Conservation (phyloP, 2,797 vertebrate species). For the Tauraco hartlaubi region DNA sequence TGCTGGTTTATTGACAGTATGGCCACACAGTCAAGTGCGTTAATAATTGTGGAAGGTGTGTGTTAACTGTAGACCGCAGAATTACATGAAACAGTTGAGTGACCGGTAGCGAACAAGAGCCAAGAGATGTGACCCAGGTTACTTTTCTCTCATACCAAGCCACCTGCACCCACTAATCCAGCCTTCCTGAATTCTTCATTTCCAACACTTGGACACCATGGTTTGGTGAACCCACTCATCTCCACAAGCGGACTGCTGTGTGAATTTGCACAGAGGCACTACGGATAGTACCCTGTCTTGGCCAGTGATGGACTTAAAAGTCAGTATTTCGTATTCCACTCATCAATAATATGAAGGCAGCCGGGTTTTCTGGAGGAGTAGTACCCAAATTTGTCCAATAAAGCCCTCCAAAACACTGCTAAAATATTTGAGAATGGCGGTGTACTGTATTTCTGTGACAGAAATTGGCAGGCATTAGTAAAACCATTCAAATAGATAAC, state of each 20-base stretch:
- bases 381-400: neutral
- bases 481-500: neutral
- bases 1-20: neutral
- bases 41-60: neutral
- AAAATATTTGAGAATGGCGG: neutral
- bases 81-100: neutral
- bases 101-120: neutral
- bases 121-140: too few species aligned
- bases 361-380: neutral
- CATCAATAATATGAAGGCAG: rapidly evolving
- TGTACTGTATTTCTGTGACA: neutral
- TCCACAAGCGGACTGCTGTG: neutral
- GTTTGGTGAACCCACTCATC: neutral
- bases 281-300: neutral
- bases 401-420: neutral
- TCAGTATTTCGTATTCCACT: neutral
- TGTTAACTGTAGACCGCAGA: neutral
- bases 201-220: neutral
- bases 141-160: neutral
- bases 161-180: neutral
- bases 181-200: neutral
- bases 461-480: neutral
- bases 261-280: neutral
- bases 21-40: neutral
- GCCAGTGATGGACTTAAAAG: neutral